Evolutionary conservation across 1,140 invertebrate species (phyloP), one percentile per base, ranked within the genome.

Genomic region (Charaxes varanes): DNA sequence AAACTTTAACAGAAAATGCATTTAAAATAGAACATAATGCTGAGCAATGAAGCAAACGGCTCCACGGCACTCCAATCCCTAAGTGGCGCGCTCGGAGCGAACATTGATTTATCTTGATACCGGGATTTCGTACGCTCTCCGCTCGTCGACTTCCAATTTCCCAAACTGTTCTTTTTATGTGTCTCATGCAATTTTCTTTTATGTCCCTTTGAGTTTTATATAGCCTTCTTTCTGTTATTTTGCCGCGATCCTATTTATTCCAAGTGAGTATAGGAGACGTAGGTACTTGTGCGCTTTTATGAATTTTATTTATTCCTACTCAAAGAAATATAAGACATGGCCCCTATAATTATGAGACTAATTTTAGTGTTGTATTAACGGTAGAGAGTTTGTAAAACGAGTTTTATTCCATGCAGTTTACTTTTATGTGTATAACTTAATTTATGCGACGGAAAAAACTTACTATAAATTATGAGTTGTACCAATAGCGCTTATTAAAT

Each of bases 51-150:
- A n/a, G n/a, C n/a, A n/a, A 3, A 18, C 15, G 1, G 4, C 54
- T 50, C 54, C 36, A 48, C 26, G 15, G 12, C 28, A 28, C 38
- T 27, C 30, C 7, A 27, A 17, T 36, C 14, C 30, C 22, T 41
- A 71, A 76, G 63, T 73, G 65, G 57, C 63, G 44, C 57, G 51
- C 62, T 79, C 62, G 36, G 54, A 53, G 69, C 67, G 65, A 78
- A 79, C 67, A 81, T 79, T 81, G 77, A 81, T 81, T 79, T 81
- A 79, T 81, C 69, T 70, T 76, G 72, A 79, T 76, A 77, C 74
- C 40, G 48, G 68, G 74, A 68, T 71, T 71, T 65, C 63, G 44
- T 58, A 51, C 48, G 45, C 51, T 56, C 61, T 55, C 51, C 53
- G 36, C 49, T 41, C 51, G 58, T 30, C 53, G 78, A 82, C 78